Conservation (phyloP, 2,113 vertebrate genomes). For the Heptranchias perlo region DNA sequence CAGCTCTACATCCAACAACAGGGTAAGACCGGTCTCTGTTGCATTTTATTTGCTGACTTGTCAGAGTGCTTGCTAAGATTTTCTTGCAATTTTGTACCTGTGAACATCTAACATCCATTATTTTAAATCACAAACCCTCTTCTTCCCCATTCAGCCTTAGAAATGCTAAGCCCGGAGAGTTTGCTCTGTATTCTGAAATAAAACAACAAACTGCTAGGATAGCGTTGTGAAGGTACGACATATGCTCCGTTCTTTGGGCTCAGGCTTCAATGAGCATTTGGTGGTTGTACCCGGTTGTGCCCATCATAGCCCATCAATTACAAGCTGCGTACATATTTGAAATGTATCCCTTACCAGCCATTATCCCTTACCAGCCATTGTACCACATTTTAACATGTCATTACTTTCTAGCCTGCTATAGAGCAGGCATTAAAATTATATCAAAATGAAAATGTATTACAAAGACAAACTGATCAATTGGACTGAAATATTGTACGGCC, state of each 20-base stretch:
- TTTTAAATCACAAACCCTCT: background rate
- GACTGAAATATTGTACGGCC: background rate
- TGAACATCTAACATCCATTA: background rate
- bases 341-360: background rate
- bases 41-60: background rate
- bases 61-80: background rate
- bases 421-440: background rate
- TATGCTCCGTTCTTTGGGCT: background rate
- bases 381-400: background rate
- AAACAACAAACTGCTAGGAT: background rate
- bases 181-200: background rate
- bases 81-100: background rate
- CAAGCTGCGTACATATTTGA: background rate
- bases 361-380: background rate
- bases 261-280: background rate
- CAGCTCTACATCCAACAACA: no score
- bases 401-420: no score
- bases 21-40: no score
- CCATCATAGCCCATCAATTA: background rate
- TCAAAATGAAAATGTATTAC: background rate
- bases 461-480: background rate
- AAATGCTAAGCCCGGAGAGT: background rate
- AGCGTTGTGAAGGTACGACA: background rate
- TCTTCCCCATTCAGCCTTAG: background rate
- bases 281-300: background rate